Conservation (phyloP, 2,113 vertebrate species). For the Hydrolagus affinis region DNA sequence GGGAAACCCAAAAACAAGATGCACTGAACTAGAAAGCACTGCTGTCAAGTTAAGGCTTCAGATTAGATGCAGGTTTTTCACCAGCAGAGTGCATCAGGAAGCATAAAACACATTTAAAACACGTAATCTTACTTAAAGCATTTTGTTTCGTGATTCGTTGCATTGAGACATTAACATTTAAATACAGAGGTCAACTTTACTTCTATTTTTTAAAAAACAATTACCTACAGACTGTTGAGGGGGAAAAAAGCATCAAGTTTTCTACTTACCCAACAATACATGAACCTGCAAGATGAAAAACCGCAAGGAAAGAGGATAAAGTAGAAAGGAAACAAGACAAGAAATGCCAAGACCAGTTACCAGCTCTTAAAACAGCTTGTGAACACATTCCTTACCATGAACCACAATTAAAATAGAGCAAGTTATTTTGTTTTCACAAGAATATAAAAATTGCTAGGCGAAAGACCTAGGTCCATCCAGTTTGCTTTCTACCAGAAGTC, state of each 20-base stretch:
- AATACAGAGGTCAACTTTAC: neutral
- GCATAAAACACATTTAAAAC: neutral
- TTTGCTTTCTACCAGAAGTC: too few relatives aligned
- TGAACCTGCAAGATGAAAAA: conserved; percentile 19
- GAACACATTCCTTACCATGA: neutral
- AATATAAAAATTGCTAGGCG: too few relatives aligned
- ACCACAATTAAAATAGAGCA: neutral
- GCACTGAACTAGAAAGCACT: neutral
- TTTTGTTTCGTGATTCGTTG: neutral
- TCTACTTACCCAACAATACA: conserved; percentile 19
- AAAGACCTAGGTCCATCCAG: too few relatives aligned
- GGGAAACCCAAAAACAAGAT: too few relatives aligned
- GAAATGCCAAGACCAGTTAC: neutral
- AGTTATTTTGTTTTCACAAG: neutral
- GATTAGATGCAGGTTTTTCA: neutral
- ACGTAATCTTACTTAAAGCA: too few relatives aligned
- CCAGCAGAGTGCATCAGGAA: neutral
- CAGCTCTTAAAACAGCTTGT: neutral
- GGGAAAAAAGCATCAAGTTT: neutral
- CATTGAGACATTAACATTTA: neutral
- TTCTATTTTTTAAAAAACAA: neutral
- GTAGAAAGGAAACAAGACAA: neutral
- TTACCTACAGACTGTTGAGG: neutral
- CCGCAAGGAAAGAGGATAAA: neutral
- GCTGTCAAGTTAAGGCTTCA: neutral